Conservation (phyloP, 2,113 vertebrate species). For the Labrus mixtus region DNA sequence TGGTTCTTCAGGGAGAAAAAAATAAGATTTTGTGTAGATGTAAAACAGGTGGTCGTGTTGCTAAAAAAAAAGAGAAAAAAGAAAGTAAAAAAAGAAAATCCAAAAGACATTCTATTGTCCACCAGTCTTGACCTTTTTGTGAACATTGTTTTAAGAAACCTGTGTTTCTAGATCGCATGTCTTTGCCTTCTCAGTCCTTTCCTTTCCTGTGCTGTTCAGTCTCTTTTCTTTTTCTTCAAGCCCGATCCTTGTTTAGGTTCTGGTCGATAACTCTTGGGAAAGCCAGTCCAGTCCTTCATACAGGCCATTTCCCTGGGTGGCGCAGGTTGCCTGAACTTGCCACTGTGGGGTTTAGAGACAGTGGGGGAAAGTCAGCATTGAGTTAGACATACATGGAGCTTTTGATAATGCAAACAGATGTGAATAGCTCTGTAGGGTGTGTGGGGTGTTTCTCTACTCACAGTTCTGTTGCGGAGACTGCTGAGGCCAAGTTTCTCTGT, state of each 20-base stretch:
- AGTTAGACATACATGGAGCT: background rate
- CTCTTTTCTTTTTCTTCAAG: slow-evolving; percentile 21
- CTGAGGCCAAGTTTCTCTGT: slow-evolving; percentile 90
- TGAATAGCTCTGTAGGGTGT: background rate
- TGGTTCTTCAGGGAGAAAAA: slow-evolving; percentile 15
- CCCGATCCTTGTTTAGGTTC: slow-evolving; percentile 42
- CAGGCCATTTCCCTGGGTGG: slow-evolving; percentile 90
- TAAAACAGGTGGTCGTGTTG: slow-evolving; percentile 34
- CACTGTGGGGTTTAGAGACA: slow-evolving; percentile 81
- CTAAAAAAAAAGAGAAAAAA: slow-evolving; percentile 25
- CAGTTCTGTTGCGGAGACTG: slow-evolving; percentile 85
- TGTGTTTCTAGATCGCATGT: slow-evolving; percentile 62
- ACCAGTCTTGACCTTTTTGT: slow-evolving; percentile 55
- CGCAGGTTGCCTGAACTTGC: slow-evolving; percentile 91
- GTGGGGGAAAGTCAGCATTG: background rate
- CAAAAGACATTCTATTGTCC: slow-evolving; percentile 57
- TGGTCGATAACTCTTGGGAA: slow-evolving; percentile 87
- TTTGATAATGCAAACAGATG: background rate
- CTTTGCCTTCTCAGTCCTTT: slow-evolving; percentile 42
- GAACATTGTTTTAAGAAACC: slow-evolving; percentile 45
- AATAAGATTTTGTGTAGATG: slow-evolving; percentile 27
- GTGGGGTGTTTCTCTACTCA: slow-evolving; percentile 65
- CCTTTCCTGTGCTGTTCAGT: slow-evolving; percentile 31
- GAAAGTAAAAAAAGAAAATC: slow-evolving; percentile 45
- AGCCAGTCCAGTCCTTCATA: slow-evolving; percentile 96